Evolutionary conservation across 1,140 invertebrate genomes (phyloP), one percentile per base, ranked within the genome.

Genomic region (Portunus trituberculatus): DNA sequence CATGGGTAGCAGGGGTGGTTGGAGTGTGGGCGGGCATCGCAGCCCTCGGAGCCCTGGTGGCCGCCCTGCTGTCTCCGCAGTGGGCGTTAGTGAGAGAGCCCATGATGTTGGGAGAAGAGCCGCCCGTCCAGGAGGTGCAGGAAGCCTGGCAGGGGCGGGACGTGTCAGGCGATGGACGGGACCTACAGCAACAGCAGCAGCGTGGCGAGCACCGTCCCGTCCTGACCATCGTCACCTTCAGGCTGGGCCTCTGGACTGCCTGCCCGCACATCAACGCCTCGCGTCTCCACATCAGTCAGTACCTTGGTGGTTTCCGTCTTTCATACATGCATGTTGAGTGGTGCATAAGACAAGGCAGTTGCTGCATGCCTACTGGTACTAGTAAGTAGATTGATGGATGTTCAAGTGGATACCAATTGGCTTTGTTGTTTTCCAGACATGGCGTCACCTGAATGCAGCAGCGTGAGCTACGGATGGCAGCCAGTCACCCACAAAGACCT

Each of bases 51-150:
- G 90, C 93, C 48, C 93, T 96, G 12, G 84, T 96, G 31, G 95
- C 95, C 29, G 95, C 95, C 67, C 93, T 94, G 25, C 83, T 96
- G 29, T 96, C 93, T 31, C 95, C 95, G 12, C 93, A 96, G 14
- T 96, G 95, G 95, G 95, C 95, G 48, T 52, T 96, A n/a, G 93
- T 96, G 8, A 86, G 93, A 28, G 95, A 96, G 45, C 95, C 95
- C 46, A 96, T 96, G 28, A 90, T 94, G 29, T 31, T 96, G 25
- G 93, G 48, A 39, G 95, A 96, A 84, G 59, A 46, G 52, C 45
- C 76, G 16, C 90, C 93, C 0, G 87, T 20, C 4, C 86, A 45
- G 83, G 92, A 82, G 16, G 82, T 94, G 10, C 90, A 84, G 39
- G 89, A 82, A 4, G 76, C 67, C 20, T 86, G 93, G 67, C 83